Conservation (phyloP, 2,888 invertebrate genomes). For the Leistus spinibarbis region DNA sequence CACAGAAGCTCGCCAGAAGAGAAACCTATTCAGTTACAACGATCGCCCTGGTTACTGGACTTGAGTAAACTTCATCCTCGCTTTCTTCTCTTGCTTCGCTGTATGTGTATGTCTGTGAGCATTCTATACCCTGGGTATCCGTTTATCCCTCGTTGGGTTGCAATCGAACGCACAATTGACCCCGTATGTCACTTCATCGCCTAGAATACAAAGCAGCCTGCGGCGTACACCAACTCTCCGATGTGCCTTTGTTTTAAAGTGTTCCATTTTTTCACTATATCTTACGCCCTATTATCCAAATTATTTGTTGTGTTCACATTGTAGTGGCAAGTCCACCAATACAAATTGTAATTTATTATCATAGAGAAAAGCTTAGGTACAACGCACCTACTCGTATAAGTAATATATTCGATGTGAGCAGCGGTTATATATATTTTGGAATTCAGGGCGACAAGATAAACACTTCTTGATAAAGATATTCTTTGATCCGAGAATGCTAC, state of each 20-base stretch:
- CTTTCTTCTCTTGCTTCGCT: not conserved
- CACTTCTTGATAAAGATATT: too few species aligned
- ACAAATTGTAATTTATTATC: too few species aligned
- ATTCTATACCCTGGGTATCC: conserved; percentile 16
- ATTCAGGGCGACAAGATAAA: too few species aligned
- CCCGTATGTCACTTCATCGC: conserved; percentile 52
- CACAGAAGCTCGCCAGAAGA: not conserved
- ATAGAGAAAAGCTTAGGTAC: too few species aligned
- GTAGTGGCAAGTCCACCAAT: too few species aligned
- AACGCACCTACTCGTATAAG: too few species aligned
- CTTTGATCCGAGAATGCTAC: too few species aligned
- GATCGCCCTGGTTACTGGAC: not conserved
- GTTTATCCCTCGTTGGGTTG: conserved; percentile 49
- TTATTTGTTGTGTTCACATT: too few species aligned
- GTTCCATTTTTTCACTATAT: not conserved
- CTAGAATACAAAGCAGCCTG: conserved; percentile 51
- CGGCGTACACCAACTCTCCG: conserved; percentile 48
- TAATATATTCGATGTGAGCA: too few species aligned
- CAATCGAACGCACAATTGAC: conserved; percentile 52
- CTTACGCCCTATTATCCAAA: not conserved
- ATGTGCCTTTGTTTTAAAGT: conserved; percentile 50
- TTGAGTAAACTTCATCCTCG: not conserved
- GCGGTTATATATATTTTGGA: too few species aligned
- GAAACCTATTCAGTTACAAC: not conserved
- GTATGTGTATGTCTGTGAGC: not conserved